phyloP scores from a whole-genome alignment of 2,888 invertebrate species.

The Caenorhabditis afra region DNA sequence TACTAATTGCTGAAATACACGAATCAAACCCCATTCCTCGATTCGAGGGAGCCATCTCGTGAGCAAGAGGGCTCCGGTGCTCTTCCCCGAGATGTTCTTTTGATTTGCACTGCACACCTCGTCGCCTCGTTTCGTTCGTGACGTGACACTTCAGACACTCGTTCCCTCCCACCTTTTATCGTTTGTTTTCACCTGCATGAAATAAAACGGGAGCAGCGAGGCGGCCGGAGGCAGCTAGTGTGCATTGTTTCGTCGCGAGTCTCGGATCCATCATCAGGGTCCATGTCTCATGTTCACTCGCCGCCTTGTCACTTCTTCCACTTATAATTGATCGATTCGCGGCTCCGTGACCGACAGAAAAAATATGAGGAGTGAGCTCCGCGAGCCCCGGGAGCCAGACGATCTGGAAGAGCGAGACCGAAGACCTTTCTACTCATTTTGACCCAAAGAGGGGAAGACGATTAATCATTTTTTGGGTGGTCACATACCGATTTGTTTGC shows the following conservation, averaged over 20 bases:
- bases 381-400: too few relatives aligned
- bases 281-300: slow-evolving; percentile 52
- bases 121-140: slow-evolving; percentile 5
- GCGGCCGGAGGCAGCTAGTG: slow-evolving; percentile 15
- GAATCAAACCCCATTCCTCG: not conserved
- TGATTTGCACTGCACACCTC: not conserved
- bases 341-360: slow-evolving; percentile 8
- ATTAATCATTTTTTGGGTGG: slow-evolving; percentile 36
- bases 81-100: too few relatives aligned
- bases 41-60: too few relatives aligned
- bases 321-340: slow-evolving; percentile 42
- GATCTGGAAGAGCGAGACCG: too few relatives aligned
- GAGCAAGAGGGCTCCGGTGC: not conserved
- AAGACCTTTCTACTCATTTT: not conserved
- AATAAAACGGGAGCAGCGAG: slow-evolving; percentile 31
- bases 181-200: slow-evolving; percentile 48
- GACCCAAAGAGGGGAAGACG: slow-evolving; percentile 19
- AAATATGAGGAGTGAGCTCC: slow-evolving; percentile 9
- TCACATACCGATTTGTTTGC: slow-evolving; percentile 46
- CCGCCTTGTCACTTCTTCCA: slow-evolving; percentile 39
- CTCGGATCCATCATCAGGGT: slow-evolving; percentile 52
- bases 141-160: slow-evolving; percentile 28
- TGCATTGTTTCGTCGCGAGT: slow-evolving; percentile 42
- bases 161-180: slow-evolving; percentile 35
- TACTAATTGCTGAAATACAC: not conserved